Evolutionary conservation across 2,113 vertebrate species (phyloP).

Genomic region (Panthera uncia): DNA sequence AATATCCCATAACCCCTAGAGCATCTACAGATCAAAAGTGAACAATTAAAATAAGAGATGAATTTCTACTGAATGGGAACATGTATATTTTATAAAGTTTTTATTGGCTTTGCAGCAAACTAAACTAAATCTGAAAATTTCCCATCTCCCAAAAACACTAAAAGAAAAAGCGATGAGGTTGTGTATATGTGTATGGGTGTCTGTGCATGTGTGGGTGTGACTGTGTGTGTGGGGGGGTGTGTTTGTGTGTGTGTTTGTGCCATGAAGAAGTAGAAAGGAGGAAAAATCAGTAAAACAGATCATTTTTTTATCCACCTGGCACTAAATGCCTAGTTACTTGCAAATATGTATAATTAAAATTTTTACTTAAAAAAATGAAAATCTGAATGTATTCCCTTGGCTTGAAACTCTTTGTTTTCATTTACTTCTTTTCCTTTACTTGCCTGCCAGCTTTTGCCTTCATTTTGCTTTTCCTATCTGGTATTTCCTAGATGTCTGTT

Average conservation of each 20-base stretch:
- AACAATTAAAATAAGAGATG: constrained; percentile 66
- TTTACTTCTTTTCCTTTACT: background rate
- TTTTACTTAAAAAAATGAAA: constrained; percentile 43
- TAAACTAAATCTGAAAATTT: constrained; percentile 24
- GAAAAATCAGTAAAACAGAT: background rate
- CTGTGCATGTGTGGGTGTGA: too few species aligned
- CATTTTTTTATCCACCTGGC: background rate
- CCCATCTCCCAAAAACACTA: background rate
- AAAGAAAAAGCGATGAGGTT: background rate
- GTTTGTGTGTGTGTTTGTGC: background rate
- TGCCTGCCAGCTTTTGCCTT: background rate
- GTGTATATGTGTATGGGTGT: too few species aligned
- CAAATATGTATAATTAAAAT: background rate
- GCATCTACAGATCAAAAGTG: constrained; percentile 55
- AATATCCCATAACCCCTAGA: constrained; percentile 39
- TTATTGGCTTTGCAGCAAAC: background rate
- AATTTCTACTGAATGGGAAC: constrained; percentile 45
- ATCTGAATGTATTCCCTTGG: background rate
- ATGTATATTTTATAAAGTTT: constrained; percentile 53
- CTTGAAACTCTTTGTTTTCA: background rate
- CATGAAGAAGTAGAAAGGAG: background rate
- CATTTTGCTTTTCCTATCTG: constrained; percentile 46
- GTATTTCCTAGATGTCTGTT: constrained; percentile 50
- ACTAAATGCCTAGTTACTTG: background rate
- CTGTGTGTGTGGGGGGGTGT: background rate